phyloP scores from a whole-genome alignment of 2,113 vertebrate species.

The Podarcis cretensis region DNA sequence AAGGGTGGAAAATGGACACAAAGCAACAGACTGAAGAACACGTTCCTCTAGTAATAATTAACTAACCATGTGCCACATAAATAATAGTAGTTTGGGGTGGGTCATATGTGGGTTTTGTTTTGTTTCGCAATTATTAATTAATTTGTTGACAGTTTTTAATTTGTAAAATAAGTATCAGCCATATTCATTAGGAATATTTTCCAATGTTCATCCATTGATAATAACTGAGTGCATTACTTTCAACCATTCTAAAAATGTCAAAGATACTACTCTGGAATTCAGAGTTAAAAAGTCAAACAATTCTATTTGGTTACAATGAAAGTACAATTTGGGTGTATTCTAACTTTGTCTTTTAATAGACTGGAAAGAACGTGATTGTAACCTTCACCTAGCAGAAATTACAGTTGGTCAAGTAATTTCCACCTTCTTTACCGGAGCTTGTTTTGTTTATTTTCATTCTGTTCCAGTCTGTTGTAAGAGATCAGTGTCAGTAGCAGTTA shows the following conservation, averaged over 20 bases:
- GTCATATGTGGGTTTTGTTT: not conserved
- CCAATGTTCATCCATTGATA: not conserved
- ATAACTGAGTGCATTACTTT: not conserved
- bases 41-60: not conserved
- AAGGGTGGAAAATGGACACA: not conserved
- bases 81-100: not conserved
- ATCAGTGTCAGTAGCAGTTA: not conserved
- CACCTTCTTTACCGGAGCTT: constrained; percentile 1
- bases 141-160: not conserved
- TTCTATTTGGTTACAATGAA: constrained; percentile 1
- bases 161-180: not conserved
- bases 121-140: not conserved
- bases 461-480: not conserved
- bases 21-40: not conserved
- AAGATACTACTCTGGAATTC: not conserved
- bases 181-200: not conserved
- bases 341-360: not conserved
- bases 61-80: not conserved
- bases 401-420: not conserved
- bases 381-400: not conserved
- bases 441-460: constrained; percentile 5
- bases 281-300: constrained; percentile 10
- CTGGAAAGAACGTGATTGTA: constrained; percentile 7
- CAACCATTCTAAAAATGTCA: not conserved
- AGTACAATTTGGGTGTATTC: not conserved